A percentile compares a stretch with the other conserved stretches of the same genome.
Evolutionary conservation across 2,888 invertebrate genomes (phyloP).

Genomic region (Aleiodes leptofemur): DNA sequence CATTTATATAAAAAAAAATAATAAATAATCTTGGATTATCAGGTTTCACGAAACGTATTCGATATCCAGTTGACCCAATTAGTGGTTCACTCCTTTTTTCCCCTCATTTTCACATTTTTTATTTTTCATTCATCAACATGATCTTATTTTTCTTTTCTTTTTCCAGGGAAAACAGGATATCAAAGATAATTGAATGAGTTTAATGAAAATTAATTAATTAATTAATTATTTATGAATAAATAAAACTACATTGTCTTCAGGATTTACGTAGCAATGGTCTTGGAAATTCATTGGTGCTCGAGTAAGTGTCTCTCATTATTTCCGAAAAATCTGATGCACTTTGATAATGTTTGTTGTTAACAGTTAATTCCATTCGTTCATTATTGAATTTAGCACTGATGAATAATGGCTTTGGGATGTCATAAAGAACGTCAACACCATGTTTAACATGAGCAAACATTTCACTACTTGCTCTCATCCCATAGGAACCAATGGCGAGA

Average conservation of each 20-base stretch:
- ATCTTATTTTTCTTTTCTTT: neutral
- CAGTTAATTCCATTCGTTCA: neutral
- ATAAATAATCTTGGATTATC: constrained; percentile 3
- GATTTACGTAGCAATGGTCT: constrained; percentile 18
- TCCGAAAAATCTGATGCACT: neutral
- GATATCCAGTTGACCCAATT: constrained; percentile 33
- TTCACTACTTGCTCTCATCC: constrained; percentile 15
- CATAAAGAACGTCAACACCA: constrained; percentile 6
- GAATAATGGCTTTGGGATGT: constrained; percentile 32
- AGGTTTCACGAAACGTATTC: constrained; percentile 5
- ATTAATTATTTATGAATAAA: neutral
- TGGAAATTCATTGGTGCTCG: constrained; percentile 28
- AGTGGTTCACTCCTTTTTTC: neutral
- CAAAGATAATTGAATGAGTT: neutral
- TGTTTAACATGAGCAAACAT: neutral
- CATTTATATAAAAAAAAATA: neutral
- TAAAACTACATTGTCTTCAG: constrained; percentile 4
- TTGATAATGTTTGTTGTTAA: neutral
- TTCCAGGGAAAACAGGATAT: constrained; percentile 36
- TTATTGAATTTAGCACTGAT: neutral
- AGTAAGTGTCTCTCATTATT: constrained; percentile 8
- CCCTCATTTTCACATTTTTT: neutral
- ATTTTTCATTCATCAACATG: neutral
- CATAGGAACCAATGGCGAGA: constrained; percentile 7
- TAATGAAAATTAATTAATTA: neutral